phyloP scores from a whole-genome alignment of 2,113 vertebrate species.

The Xiphophorus hellerii region DNA sequence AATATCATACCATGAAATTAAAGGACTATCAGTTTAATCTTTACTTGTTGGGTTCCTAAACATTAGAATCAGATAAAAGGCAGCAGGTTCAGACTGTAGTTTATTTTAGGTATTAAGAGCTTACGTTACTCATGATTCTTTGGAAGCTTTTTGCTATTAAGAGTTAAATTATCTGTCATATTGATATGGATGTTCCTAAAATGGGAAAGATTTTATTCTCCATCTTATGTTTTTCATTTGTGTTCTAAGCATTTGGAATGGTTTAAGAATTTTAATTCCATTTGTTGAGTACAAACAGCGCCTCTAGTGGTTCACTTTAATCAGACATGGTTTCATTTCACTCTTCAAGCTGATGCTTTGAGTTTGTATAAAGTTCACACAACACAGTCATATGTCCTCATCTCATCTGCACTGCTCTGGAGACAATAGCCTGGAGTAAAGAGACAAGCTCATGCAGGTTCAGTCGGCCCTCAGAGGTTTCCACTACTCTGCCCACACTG shows the following conservation, averaged over 20 bases:
- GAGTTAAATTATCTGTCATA: not conserved
- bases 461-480: constrained; percentile 7
- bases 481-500: not conserved
- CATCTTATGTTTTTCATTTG: not conserved
- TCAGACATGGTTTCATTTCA: not conserved
- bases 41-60: too few species aligned
- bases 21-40: too few species aligned
- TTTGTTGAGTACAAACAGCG: not conserved
- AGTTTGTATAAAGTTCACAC: too few species aligned
- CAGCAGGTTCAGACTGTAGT: too few species aligned
- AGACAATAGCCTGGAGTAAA: not conserved
- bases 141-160: too few species aligned
- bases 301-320: not conserved
- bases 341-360: not conserved
- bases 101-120: too few species aligned
- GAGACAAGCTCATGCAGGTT: constrained; percentile 32
- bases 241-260: constrained; percentile 1
- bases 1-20: too few species aligned
- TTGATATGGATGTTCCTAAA: not conserved
- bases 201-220: not conserved
- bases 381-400: not conserved
- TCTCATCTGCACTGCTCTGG: not conserved
- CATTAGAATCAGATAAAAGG: too few species aligned
- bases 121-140: too few species aligned
- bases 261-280: not conserved